These are phyloP conservation scores for Phalacrocorax pelagicus DNA, from an alignment of 2,113 vertebrate species.

Conservation along the genomic window DNA sequence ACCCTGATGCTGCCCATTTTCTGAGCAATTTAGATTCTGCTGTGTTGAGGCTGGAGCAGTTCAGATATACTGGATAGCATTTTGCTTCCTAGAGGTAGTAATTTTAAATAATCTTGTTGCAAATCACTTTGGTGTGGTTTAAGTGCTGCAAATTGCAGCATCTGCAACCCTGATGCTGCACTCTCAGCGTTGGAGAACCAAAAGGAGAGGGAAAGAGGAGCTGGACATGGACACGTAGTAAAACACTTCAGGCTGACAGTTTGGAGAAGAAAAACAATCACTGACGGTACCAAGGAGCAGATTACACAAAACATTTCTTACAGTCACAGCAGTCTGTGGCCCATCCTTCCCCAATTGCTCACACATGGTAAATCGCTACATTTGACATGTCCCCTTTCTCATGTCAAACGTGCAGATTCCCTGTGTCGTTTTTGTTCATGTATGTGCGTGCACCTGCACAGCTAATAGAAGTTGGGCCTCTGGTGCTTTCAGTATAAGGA, in stretches of 20 bases:
- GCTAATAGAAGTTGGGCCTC: not conserved
- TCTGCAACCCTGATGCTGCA: not conserved
- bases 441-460: not conserved
- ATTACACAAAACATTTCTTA: not conserved
- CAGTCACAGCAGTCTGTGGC: not conserved
- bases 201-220: not conserved
- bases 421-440: not conserved
- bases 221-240: not conserved
- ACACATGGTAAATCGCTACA: accelerated
- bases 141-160: not conserved
- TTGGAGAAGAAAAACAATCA: not conserved
- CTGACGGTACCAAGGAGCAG: accelerated
- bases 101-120: not conserved
- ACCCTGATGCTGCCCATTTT: not conserved
- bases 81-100: not conserved
- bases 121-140: not conserved
- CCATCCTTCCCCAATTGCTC: not conserved
- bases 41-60: not conserved
- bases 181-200: not conserved
- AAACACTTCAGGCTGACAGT: not conserved
- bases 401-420: not conserved
- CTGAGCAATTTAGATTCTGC: not conserved
- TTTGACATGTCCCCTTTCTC: not conserved
- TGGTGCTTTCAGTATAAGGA: not conserved
- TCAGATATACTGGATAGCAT: not conserved